Evolutionary conservation across 2,113 vertebrate species (phyloP).

Genomic region (Anguilla rostrata): DNA sequence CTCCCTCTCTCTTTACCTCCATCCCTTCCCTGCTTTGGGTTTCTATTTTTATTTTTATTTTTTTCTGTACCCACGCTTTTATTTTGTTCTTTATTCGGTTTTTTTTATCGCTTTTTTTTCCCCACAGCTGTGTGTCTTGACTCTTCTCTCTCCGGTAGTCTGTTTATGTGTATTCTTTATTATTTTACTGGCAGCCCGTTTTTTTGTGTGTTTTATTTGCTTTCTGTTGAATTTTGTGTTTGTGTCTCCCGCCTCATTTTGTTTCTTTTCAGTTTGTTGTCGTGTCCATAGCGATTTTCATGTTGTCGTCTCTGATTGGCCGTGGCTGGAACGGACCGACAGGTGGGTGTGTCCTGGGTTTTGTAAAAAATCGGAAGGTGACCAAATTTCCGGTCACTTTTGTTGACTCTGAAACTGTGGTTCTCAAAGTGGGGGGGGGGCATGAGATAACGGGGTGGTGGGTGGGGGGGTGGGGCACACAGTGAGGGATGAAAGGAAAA

Average conservation of each 20-base stretch:
- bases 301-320: constrained; percentile 69
- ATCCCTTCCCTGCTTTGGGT: neutral
- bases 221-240: constrained; percentile 55
- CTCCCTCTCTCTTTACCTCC: neutral
- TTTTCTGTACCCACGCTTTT: neutral
- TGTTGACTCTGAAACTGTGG: neutral
- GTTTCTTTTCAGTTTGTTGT: constrained; percentile 75
- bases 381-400: neutral
- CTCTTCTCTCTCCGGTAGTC: neutral
- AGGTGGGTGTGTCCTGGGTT: constrained; percentile 65
- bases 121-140: neutral
- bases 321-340: constrained; percentile 58
- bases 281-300: constrained; percentile 70
- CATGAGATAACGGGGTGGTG: too few species aligned
- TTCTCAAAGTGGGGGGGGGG: too few species aligned
- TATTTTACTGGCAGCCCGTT: constrained; percentile 40
- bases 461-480: too few species aligned
- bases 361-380: neutral
- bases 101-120: neutral
- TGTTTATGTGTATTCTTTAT: constrained; percentile 41
- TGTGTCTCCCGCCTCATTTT: constrained; percentile 62
- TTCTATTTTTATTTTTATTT: neutral
- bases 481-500: too few species aligned
- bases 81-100: neutral
- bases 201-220: constrained; percentile 60